Percentiles rank a stretch among this genome's conserved stretches.
phyloP scores from a whole-genome alignment of 2,888 invertebrate genomes.

The Alloscopus bannaensis region DNA sequence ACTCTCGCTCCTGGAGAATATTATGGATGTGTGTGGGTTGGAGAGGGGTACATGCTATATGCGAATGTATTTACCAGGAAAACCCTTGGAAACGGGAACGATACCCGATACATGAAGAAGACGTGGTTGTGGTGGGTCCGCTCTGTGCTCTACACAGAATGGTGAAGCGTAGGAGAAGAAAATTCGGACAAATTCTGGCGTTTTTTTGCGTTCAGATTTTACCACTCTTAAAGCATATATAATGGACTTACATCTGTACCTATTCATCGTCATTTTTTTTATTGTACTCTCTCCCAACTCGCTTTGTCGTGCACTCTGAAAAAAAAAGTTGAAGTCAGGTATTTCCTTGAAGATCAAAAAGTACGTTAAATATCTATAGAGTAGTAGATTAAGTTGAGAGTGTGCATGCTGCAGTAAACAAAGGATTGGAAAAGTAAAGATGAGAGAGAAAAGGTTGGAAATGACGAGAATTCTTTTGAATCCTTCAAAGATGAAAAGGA shows the following conservation, averaged over 20 bases:
- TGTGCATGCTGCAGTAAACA: slow-evolving; percentile 44
- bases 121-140: neutral
- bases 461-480: slow-evolving; percentile 63
- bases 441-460: slow-evolving; percentile 34
- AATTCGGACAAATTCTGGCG: neutral
- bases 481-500: slow-evolving; percentile 46
- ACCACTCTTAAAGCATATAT: no score
- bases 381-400: slow-evolving; percentile 29
- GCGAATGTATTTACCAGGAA: no score
- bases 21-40: neutral
- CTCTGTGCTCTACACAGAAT: no score
- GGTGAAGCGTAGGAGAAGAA: neutral
- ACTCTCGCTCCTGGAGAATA: neutral
- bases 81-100: slow-evolving; percentile 4
- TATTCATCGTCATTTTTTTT: no score
- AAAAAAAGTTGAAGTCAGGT: neutral
- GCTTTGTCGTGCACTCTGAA: neutral
- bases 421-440: slow-evolving; percentile 25
- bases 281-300: no score
- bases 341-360: slow-evolving; percentile 43
- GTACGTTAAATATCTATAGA: slow-evolving; percentile 35
- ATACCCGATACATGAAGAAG: neutral
- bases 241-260: neutral
- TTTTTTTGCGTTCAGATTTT: no score
- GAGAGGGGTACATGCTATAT: no score